Evolutionary conservation across 2,797 vertebrate genomes (phyloP).

Genomic region (Liparis tanakae): DNA sequence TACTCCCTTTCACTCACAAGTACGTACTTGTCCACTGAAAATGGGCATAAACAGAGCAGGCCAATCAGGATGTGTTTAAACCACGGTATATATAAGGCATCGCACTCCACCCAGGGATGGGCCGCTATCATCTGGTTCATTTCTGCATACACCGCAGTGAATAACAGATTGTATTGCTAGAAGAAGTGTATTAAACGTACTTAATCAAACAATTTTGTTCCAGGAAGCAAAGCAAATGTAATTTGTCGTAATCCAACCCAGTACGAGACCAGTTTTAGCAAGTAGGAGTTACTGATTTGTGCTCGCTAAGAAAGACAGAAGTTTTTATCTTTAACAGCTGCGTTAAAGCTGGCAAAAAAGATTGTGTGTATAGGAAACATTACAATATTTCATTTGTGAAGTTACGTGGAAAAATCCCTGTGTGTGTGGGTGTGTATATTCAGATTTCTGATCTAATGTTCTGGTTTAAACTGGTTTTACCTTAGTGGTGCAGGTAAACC

Average conservation of each 20-base stretch:
- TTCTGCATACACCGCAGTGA: too few relatives aligned
- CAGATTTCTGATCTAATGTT: not conserved
- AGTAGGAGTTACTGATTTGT: not conserved
- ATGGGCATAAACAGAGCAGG: too few relatives aligned
- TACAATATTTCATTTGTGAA: not conserved
- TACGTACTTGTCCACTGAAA: too few relatives aligned
- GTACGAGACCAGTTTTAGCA: not conserved
- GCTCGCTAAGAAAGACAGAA: not conserved
- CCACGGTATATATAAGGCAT: too few relatives aligned
- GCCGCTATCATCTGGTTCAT: too few relatives aligned
- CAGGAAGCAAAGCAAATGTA: not conserved
- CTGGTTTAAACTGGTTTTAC: not conserved
- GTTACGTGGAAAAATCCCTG: not conserved
- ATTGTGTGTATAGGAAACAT: not conserved
- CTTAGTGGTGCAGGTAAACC: not conserved
- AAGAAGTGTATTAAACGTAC: not conserved
- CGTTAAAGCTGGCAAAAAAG: not conserved
- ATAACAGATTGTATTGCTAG: not conserved
- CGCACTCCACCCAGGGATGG: too few relatives aligned
- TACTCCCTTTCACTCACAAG: too few relatives aligned
- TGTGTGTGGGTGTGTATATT: not conserved
- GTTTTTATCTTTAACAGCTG: constrained; percentile 18
- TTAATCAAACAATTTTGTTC: not conserved
- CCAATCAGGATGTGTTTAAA: too few relatives aligned
- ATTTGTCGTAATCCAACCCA: not conserved